These are phyloP conservation scores for Seison nebaliae DNA, from an alignment of 1,140 invertebrate species.

Conservation along the genomic window DNA sequence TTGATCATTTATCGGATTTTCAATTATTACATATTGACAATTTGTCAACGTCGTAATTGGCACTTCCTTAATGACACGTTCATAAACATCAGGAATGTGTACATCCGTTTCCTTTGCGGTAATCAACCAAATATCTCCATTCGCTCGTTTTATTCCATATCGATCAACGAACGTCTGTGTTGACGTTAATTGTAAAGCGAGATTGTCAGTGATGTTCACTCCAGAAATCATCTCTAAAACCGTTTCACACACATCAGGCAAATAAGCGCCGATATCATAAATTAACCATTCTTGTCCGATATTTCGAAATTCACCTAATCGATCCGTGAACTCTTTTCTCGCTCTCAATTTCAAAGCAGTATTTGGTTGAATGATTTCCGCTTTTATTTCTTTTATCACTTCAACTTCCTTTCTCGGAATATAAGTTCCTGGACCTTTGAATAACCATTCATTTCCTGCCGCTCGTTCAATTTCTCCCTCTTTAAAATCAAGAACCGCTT, in stretches of 20 bases:
- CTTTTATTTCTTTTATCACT: slow-evolving; percentile 25
- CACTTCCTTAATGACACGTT: slow-evolving; percentile 29
- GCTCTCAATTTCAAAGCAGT: slow-evolving; percentile 29
- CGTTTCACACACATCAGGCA: slow-evolving; percentile 32
- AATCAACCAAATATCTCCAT: slow-evolving; percentile 33
- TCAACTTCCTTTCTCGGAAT: slow-evolving; percentile 31
- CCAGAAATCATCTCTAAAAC: too few species aligned
- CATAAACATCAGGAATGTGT: slow-evolving; percentile 33
- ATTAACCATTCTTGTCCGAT: slow-evolving; percentile 33
- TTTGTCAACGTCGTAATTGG: slow-evolving; percentile 29
- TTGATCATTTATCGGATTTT: slow-evolving; percentile 16
- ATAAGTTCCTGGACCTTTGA: slow-evolving; percentile 32
- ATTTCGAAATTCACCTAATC: slow-evolving; percentile 24
- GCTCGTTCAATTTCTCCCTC: slow-evolving; percentile 21
- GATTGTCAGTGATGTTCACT: slow-evolving; percentile 31
- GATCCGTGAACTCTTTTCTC: slow-evolving; percentile 27
- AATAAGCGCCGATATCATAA: slow-evolving; percentile 29
- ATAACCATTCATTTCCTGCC: slow-evolving; percentile 33
- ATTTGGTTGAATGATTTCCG: slow-evolving; percentile 28
- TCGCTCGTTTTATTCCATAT: slow-evolving; percentile 25
- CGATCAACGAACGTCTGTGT: slow-evolving; percentile 29
- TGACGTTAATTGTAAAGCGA: slow-evolving; percentile 29
- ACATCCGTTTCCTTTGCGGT: slow-evolving; percentile 28
- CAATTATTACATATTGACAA: slow-evolving; percentile 31
- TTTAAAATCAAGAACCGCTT: slow-evolving; percentile 29